A percentile compares a stretch with the other conserved stretches of the same genome.
Conservation (phyloP, 2,113 vertebrate genomes). For the Macquaria ambigua region DNA sequence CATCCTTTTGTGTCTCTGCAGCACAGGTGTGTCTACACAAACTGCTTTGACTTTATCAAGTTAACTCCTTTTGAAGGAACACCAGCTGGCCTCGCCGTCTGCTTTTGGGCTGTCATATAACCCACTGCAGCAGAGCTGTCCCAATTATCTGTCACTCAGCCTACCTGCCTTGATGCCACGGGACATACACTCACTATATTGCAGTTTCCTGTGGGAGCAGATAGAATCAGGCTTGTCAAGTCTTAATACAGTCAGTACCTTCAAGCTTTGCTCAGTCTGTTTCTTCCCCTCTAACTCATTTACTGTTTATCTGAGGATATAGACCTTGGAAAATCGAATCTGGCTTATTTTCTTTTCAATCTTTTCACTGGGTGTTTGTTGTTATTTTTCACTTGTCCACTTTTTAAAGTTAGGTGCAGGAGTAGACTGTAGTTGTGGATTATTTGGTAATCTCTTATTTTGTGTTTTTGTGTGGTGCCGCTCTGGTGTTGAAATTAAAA, state of each 20-base stretch:
- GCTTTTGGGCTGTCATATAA: constrained; percentile 48
- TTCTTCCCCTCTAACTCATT: constrained; percentile 31
- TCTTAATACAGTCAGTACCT: constrained; percentile 42
- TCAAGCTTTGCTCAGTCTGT: constrained; percentile 6
- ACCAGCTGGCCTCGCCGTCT: constrained; percentile 64
- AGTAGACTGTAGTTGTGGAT: not conserved
- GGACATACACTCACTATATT: constrained; percentile 46
- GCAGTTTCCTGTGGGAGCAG: constrained; percentile 54
- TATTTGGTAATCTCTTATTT: not conserved
- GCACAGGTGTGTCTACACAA: constrained; percentile 15
- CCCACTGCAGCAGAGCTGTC: constrained; percentile 38
- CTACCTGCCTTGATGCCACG: constrained; percentile 44
- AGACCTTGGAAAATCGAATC: not conserved
- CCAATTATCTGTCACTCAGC: constrained; percentile 65
- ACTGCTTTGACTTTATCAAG: constrained; percentile 63
- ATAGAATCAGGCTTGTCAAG: constrained; percentile 40
- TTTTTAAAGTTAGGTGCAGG: not conserved
- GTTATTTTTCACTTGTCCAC: not conserved
- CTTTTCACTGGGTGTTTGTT: not conserved
- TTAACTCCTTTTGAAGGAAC: constrained; percentile 55
- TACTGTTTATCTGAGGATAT: constrained; percentile 20
- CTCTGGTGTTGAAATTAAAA: constrained; percentile 7
- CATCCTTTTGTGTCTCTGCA: constrained; percentile 21
- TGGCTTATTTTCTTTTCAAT: not conserved
- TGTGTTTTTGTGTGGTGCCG: not conserved